These are phyloP conservation scores for Aphis gossypii DNA, from an alignment of 1,140 invertebrate genomes.

Conservation along the genomic window DNA sequence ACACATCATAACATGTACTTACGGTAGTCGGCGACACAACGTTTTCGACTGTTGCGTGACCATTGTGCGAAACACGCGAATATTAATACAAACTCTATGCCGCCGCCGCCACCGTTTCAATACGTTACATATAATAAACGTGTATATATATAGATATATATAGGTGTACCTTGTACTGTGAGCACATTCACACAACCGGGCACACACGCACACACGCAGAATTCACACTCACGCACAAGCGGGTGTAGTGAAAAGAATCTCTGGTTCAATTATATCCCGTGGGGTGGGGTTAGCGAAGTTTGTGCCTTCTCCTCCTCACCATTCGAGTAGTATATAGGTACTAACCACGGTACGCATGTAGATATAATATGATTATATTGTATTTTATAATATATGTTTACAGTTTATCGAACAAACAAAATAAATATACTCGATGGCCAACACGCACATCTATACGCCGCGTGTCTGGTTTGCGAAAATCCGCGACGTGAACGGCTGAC, in stretches of 20 bases:
- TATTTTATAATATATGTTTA: background rate
- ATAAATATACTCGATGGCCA: background rate
- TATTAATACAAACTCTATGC: background rate
- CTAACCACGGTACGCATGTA: no score
- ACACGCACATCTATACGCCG: background rate
- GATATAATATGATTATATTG: background rate
- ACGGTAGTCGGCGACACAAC: conserved; percentile 35
- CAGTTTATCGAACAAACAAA: conserved; percentile 51
- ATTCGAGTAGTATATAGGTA: background rate
- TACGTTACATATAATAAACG: background rate
- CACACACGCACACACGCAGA: background rate
- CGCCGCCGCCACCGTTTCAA: background rate
- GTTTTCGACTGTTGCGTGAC: conserved; percentile 50
- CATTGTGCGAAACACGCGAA: conserved; percentile 46
- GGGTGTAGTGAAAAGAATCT: conserved; percentile 20
- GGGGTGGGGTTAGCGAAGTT: background rate
- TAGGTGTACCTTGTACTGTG: background rate
- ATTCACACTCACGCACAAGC: background rate
- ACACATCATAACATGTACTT: background rate
- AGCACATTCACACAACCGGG: background rate
- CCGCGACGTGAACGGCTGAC: background rate
- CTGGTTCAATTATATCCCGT: background rate
- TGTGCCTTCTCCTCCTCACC: background rate
- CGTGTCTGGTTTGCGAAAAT: background rate
- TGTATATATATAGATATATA: no score